These are phyloP conservation scores for Axinella damicornis DNA, from an alignment of 37 sponge, comb jelly and placozoan species.

Conservation along the genomic window DNA sequence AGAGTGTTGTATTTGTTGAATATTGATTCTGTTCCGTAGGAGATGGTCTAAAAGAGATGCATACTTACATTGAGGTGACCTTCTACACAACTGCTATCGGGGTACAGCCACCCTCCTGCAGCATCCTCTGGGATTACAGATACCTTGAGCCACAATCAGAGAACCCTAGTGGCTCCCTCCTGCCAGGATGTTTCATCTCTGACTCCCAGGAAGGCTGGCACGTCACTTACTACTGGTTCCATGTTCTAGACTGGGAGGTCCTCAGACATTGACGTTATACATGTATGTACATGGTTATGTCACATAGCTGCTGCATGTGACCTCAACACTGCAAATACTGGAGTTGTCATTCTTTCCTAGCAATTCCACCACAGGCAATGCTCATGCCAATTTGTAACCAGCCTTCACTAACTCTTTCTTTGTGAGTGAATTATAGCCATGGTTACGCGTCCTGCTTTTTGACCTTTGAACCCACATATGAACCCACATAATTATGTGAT, in stretches of 20 bases:
- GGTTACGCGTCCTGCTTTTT: no score
- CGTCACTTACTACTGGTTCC: conserved; percentile 80
- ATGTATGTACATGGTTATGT: no score
- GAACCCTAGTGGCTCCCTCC: conserved; percentile 18
- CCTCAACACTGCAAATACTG: no score
- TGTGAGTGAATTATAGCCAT: no score
- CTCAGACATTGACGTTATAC: no score
- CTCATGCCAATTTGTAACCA: no score
- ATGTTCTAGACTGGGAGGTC: conserved; percentile 56
- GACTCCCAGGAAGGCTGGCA: conserved; percentile 73
- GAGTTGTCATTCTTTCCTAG: no score
- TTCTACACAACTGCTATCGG: conserved; percentile 67
- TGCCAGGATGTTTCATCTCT: conserved; percentile 65
- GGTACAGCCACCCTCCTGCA: conserved; percentile 54
- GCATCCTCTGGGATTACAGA: conserved; percentile 56
- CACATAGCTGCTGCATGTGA: no score
- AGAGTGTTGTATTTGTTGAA: background rate
- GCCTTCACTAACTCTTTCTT: no score
- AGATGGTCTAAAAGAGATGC: background rate
- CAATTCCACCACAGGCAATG: no score
- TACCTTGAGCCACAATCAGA: conserved; percentile 33
- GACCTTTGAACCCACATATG: no score
- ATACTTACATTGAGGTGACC: conserved; percentile 17
- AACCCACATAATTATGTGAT: no score
- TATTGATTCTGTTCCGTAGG: background rate